Conservation (phyloP, 2,113 vertebrate genomes). For the Xenopus laevis region DNA sequence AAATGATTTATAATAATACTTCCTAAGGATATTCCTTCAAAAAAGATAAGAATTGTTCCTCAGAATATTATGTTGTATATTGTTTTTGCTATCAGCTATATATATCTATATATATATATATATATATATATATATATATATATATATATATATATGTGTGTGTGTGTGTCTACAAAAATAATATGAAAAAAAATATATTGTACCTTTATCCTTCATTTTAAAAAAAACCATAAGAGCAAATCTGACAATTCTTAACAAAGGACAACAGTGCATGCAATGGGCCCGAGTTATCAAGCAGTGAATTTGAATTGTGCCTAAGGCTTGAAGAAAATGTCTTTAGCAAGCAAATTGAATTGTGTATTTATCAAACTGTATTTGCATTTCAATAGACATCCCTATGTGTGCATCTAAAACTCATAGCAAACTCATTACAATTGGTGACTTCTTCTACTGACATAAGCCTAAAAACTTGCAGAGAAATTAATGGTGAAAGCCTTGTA, state of each 20-base stretch:
- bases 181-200: too few species aligned
- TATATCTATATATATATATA: too few species aligned
- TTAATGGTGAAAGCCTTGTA: not conserved
- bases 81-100: too few species aligned
- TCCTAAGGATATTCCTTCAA: too few species aligned
- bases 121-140: too few species aligned
- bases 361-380: not conserved
- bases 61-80: too few species aligned
- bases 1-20: too few species aligned
- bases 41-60: too few species aligned
- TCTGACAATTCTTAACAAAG: not conserved
- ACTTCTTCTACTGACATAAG: not conserved
- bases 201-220: too few species aligned
- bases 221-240: too few species aligned
- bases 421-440: not conserved
- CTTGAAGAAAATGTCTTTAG: not conserved
- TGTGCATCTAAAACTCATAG: constrained; percentile 1
- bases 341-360: constrained; percentile 2
- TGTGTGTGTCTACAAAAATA: too few species aligned
- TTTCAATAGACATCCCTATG: not conserved
- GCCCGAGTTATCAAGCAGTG: not conserved
- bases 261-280: not conserved
- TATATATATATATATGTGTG: too few species aligned
- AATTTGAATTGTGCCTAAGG: not conserved
- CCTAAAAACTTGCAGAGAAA: not conserved